phyloP scores from a whole-genome alignment of 2,113 vertebrate species.

The Nesospiza acunhae region DNA sequence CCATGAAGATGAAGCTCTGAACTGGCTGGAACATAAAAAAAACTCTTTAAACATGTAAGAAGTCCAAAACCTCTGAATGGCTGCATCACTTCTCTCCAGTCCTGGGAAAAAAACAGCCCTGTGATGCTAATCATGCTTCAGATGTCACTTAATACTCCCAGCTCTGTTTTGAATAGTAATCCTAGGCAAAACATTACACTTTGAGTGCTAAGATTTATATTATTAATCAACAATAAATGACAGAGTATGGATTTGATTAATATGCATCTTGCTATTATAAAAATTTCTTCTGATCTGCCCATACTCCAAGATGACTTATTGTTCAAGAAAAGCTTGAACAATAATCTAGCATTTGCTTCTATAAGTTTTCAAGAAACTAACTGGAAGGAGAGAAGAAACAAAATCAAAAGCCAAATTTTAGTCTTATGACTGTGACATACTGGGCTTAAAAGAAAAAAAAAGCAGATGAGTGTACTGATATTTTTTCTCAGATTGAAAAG shows the following conservation, averaged over 20 bases:
- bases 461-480: not conserved
- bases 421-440: not conserved
- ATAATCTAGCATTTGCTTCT: not conserved
- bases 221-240: not conserved
- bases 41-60: not conserved
- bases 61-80: not conserved
- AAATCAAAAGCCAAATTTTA: not conserved
- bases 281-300: not conserved
- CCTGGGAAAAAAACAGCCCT: slow-evolving; percentile 17
- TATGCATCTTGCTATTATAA: not conserved
- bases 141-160: slow-evolving; percentile 15
- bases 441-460: too few species aligned
- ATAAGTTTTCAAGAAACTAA: slow-evolving; percentile 34
- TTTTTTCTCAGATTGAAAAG: slow-evolving; percentile 27
- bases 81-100: not conserved
- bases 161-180: not conserved
- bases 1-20: slow-evolving; percentile 25
- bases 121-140: slow-evolving; percentile 24
- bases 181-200: slow-evolving; percentile 5
- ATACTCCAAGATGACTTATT: not conserved
- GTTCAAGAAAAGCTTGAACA: not conserved
- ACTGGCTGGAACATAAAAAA: not conserved
- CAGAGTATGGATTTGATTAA: not conserved
- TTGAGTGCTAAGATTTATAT: not conserved
- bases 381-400: not conserved